Conservation (phyloP, 1,140 invertebrate genomes). For the Solenopsis fugax region DNA sequence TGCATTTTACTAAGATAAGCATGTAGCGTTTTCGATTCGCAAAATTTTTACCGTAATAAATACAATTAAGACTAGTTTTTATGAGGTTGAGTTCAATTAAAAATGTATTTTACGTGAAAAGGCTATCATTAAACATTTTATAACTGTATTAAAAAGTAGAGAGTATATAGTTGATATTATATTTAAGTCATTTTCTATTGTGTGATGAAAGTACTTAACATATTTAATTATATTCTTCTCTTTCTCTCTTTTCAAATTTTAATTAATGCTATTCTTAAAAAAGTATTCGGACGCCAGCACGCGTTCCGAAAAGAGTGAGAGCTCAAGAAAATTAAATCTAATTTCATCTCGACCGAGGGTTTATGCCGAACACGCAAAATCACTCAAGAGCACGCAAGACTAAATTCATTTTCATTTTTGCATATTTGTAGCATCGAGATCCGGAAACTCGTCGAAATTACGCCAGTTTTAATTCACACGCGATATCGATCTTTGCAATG, state of each 20-base stretch:
- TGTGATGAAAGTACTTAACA: background rate
- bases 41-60: background rate
- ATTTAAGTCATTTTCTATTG: background rate
- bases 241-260: background rate
- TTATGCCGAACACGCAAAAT: background rate
- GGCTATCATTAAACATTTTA: background rate
- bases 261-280: constrained; percentile 6
- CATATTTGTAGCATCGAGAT: background rate
- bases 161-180: background rate
- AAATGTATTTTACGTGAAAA: background rate
- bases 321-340: background rate
- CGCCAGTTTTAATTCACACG: background rate
- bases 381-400: background rate
- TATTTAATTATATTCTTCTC: background rate
- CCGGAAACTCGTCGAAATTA: constrained; percentile 6
- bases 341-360: background rate
- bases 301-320: background rate
- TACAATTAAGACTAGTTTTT: background rate
- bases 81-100: background rate
- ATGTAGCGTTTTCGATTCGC: background rate
- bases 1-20: background rate
- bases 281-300: background rate
- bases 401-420: background rate
- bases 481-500: constrained; percentile 12
- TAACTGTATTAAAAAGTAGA: background rate